Base-by-base conservation (phyloP, 2,113 vertebrate species). In the Oplegnathus fasciatus region DNA sequence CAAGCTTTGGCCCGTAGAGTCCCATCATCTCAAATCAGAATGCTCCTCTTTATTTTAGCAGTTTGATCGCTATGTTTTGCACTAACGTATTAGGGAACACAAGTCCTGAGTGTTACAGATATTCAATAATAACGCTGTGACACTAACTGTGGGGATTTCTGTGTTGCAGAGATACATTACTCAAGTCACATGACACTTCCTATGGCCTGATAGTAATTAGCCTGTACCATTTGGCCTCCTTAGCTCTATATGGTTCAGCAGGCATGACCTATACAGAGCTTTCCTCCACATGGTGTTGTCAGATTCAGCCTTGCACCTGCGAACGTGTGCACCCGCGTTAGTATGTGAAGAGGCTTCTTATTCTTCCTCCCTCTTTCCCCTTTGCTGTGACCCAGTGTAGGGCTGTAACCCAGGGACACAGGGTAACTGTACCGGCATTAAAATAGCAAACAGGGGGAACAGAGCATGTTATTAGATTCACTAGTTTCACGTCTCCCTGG, bases 391-490 rank as follows among this genome's bases (percentile, higher is more conserved):
- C 92, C 90, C 81, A 84, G 81, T 85, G 86, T 75, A 54, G 72
- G 62, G 61, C 69, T 79, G 82, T 93, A 91, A 93, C 92, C 86
- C 81, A 83, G 89, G 85, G 87, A 93, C 90, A 84, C 84, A 84
- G 85, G 87, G 84, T 94, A 93, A 93, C 89, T 93, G 89, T 93
- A 88, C 91, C 17, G 76, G 79, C 78, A 83, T 93, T 92, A 91
- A 94, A 95, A 95, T 94, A 93, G 92, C 89, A 90, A 93, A 92
- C 82, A 32, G 64, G 80, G 78, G 76, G 85, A 87, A 88, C 78
- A 46, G 78, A 84, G 87, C 82, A 70, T 91, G 91, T 92, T 92
- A 83, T 75, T 85, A 91, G 91, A 91, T 92, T 93, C 83, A 83
- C 93, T 86, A 83, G 85, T 94, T 92, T 90, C 80, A 57, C 69